Evolutionary conservation across 2,888 invertebrate species (phyloP).

Genomic region (Rhagonycha fulva): DNA sequence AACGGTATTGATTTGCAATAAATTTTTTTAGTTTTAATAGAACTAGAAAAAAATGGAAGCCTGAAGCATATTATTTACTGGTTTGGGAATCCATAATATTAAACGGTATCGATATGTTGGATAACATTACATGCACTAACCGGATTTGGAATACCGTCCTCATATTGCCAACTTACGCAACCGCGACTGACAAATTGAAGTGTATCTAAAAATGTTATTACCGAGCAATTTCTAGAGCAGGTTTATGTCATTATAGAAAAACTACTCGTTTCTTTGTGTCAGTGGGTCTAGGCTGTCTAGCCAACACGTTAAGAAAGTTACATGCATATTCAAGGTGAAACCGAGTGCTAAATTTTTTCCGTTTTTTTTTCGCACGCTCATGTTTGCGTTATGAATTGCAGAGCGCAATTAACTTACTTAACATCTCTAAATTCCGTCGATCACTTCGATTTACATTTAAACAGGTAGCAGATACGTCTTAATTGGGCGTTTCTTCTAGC

Average conservation of each 20-base stretch:
- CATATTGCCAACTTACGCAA: background rate
- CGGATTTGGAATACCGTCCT: background rate
- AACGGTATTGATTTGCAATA: background rate
- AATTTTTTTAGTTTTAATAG: background rate
- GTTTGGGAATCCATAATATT: background rate
- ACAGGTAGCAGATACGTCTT: background rate
- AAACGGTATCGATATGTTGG: background rate
- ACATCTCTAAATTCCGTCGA: background rate
- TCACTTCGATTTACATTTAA: background rate
- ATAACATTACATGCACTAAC: background rate
- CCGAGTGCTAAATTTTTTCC: conserved; percentile 8
- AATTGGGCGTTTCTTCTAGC: background rate
- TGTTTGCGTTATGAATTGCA: background rate
- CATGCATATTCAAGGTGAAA: conserved; percentile 21
- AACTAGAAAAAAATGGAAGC: background rate
- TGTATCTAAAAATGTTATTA: background rate
- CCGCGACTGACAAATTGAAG: background rate
- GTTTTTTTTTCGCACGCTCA: background rate
- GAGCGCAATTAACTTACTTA: background rate
- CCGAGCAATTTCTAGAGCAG: background rate
- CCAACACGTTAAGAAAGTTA: conserved; percentile 20
- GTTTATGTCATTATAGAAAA: conserved; percentile 1
- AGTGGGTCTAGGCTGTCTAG: conserved; percentile 35
- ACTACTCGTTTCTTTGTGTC: conserved; percentile 18
- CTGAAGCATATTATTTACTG: background rate